Conservation (phyloP, 2,888 invertebrate species). For the Steromphala cineraria region DNA sequence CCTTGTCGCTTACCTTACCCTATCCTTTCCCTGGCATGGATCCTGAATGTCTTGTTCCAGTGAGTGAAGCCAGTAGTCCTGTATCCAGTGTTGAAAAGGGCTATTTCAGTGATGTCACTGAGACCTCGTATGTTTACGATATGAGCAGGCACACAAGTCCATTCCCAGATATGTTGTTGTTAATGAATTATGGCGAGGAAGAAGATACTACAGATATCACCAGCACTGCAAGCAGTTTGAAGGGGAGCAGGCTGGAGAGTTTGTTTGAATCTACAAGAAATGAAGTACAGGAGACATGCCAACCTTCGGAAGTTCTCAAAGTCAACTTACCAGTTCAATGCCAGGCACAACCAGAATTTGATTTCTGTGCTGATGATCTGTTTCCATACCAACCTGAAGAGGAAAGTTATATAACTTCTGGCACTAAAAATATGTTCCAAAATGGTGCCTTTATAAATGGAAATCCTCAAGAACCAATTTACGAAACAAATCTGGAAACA, state of each 20-base stretch:
- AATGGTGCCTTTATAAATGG: neutral
- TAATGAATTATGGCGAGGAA: conserved; percentile 18
- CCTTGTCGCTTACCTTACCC: neutral
- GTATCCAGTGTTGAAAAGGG: conserved; percentile 17
- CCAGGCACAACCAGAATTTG: neutral
- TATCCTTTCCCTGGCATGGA: neutral
- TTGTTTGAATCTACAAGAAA: conserved; percentile 10
- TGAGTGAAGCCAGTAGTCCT: conserved; percentile 18
- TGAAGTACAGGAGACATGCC: neutral
- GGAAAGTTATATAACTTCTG: neutral
- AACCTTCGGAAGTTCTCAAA: neutral
- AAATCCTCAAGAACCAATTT: neutral
- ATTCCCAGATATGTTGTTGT: conserved; percentile 12
- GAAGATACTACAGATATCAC: neutral
- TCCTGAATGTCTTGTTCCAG: neutral
- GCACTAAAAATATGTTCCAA: conserved; percentile 16
- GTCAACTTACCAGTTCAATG: neutral
- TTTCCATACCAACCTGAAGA: neutral
- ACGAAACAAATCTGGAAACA: neutral
- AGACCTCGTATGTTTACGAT: neutral
- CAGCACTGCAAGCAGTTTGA: conserved; percentile 7
- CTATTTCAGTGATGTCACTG: conserved; percentile 13
- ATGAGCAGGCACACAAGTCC: conserved; percentile 4
- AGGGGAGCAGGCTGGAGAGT: conserved; percentile 6
- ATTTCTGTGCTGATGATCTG: neutral